phyloP scores from a whole-genome alignment of 2,797 vertebrate species.

The Pempheris klunzingeri region DNA sequence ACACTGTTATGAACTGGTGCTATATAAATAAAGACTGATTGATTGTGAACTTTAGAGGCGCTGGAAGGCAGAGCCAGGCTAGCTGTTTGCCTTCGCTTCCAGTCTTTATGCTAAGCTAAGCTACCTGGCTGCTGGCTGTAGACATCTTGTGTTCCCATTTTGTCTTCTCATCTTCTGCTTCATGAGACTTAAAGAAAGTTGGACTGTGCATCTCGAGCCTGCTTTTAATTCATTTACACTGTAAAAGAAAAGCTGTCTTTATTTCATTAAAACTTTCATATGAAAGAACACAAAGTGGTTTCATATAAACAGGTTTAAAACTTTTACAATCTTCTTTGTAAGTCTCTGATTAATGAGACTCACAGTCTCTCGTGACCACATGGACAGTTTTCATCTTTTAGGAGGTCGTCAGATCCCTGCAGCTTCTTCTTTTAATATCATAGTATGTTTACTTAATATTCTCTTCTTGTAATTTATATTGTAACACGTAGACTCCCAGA shows the following conservation, averaged over 20 bases:
- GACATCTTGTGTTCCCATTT: background rate
- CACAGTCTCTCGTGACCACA: constrained; percentile 15
- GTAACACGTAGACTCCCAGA: background rate
- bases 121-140: background rate
- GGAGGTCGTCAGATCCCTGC: background rate
- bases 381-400: background rate
- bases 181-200: background rate
- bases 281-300: background rate
- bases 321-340: constrained; percentile 1
- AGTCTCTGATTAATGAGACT: constrained; percentile 6
- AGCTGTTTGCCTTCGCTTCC: no score
- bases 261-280: background rate
- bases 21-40: no score
- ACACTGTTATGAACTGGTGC: no score
- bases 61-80: background rate
- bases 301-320: constrained; percentile 1
- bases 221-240: background rate
- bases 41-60: no score
- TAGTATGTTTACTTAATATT: constrained; percentile 22
- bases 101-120: background rate
- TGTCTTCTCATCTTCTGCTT: background rate
- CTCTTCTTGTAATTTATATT: constrained; percentile 18
- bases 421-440: constrained; percentile 13
- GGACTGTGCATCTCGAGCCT: background rate
- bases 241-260: background rate